phyloP scores from a whole-genome alignment of 2,888 invertebrate genomes.

The Parochlus steinenii region DNA sequence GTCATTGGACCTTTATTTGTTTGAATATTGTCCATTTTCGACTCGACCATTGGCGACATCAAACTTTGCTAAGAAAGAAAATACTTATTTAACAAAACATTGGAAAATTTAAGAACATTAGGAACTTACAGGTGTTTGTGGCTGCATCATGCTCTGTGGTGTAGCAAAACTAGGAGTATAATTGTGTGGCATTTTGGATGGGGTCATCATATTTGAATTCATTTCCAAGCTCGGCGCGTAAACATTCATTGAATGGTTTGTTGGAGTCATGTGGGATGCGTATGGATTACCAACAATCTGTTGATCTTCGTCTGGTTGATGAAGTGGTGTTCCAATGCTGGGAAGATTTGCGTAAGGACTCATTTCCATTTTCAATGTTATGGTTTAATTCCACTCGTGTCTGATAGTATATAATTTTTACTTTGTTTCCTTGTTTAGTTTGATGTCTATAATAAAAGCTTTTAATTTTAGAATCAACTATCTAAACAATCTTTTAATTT shows the following conservation, averaged over 20 bases:
- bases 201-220: constrained; percentile 41
- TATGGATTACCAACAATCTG: constrained; percentile 45
- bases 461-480: no score
- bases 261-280: constrained; percentile 66
- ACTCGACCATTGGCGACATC: constrained; percentile 57
- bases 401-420: no score
- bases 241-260: constrained; percentile 36
- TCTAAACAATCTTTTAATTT: no score
- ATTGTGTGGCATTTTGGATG: constrained; percentile 53
- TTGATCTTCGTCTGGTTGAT: constrained; percentile 83
- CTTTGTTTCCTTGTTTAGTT: no score
- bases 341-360: no score
- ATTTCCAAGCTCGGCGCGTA: constrained; percentile 33
- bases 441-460: no score
- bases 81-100: constrained; percentile 4
- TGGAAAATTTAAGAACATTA: constrained; percentile 6
- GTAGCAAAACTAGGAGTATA: constrained; percentile 62
- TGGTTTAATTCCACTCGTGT: no score
- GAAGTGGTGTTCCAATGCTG: constrained; percentile 76
- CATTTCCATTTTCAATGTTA: no score
- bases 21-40: constrained; percentile 32
- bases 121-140: constrained; percentile 64
- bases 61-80: constrained; percentile 50
- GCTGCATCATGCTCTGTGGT: constrained; percentile 75
- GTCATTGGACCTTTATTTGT: constrained; percentile 49